These are phyloP conservation scores for Dione juno DNA, from an alignment of 2,888 invertebrate genomes.

Conservation along the genomic window DNA sequence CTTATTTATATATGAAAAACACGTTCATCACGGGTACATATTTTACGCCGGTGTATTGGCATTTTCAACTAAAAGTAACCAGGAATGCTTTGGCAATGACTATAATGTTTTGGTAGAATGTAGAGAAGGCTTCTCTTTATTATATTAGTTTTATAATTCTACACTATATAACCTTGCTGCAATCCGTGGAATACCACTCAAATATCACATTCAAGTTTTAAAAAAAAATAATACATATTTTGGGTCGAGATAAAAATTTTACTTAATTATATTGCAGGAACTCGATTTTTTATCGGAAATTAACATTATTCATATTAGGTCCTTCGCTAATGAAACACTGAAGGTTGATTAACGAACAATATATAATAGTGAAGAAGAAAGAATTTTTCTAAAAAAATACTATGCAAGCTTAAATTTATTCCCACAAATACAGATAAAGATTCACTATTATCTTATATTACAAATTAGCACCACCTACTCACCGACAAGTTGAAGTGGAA, in stretches of 20 bases:
- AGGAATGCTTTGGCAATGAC: not conserved
- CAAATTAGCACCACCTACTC: conserved; percentile 11
- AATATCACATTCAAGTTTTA: too few species aligned
- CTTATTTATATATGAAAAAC: not conserved
- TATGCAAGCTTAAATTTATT: not conserved
- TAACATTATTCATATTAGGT: not conserved
- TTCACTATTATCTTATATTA: conserved; percentile 12
- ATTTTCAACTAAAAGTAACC: not conserved
- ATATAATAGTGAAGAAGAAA: not conserved
- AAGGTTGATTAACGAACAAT: not conserved
- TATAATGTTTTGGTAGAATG: not conserved
- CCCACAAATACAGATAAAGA: not conserved
- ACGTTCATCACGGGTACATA: not conserved
- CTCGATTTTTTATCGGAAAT: conserved; percentile 2
- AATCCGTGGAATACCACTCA: too few species aligned
- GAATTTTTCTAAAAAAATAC: not conserved
- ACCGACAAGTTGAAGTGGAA: conserved; percentile 30
- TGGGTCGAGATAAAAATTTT: too few species aligned
- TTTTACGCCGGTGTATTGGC: not conserved
- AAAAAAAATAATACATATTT: too few species aligned
- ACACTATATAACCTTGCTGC: not conserved
- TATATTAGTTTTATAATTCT: not conserved
- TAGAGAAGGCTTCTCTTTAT: not conserved
- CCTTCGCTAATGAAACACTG: not conserved
- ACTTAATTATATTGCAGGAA: not conserved